Base-by-base conservation (phyloP, 2,797 vertebrate genomes). In the Pantherophis alleghaniensis region DNA sequence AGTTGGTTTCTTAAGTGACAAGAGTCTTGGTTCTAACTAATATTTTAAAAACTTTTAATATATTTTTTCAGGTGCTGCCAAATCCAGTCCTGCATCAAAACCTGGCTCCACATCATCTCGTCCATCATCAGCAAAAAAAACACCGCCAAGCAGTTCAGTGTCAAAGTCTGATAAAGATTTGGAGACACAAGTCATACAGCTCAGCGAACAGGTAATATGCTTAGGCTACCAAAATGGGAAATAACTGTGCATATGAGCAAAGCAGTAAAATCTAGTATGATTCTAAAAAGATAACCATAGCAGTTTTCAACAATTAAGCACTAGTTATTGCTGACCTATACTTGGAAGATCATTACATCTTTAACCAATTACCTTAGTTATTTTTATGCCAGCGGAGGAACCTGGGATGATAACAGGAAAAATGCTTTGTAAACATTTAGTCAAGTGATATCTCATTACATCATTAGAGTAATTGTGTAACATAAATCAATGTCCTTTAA, bases 81-180 rank as follows among this genome's bases (percentile, higher is more conserved):
- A 98, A 96, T 98, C 98, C 91, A 98, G 97, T 97, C 97, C 98
- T 90, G 99, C 99, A 93, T 98, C 99, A 95, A 99, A 99, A 97
- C 98, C 99, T 91, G 98, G 98, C 94, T 98, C 99, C 94, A 99
- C 99, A 93, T 99, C 99, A 91, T 99, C 99, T 96, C 98, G 99
- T 96, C 99, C 99, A 91, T 99, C 99, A 2, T 99, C 99, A 93
- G 99, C 99, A 97, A 99, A 99, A 98, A 99, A 98, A 98, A 98
- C 98, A 95, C 98, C 98, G 3, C 97, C 98, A 32, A 96, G 98
- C 74, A 95, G 97, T 93, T 95, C 99, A 3, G 97, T 98, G 94
- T 99, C 98, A 95, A 99, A 98, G 97, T 99, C 98, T 96, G 99
- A 99, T 97, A 99, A 99, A 97, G 99, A 99, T 97, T 98, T 99